Evolutionary conservation across 2,888 invertebrate species (phyloP), one percentile per base, ranked within the genome.

Genomic region (Eupithecia subfuscata): DNA sequence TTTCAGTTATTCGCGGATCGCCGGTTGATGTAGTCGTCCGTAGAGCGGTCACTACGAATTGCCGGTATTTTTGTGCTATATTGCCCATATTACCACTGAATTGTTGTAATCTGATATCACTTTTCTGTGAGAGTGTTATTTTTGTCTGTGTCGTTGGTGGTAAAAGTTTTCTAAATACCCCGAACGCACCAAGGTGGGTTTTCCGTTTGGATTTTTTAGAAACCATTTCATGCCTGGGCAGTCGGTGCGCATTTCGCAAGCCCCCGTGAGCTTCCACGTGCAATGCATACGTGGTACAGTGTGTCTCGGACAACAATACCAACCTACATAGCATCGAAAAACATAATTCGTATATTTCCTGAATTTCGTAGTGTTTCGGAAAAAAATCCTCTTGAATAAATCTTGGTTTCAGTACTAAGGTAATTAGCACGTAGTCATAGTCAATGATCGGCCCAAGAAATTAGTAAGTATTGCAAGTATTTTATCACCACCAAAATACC

Each of bases 21-120:
- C 91, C 91, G 93, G 92, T 86, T 74, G 70, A 82, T 71, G 90
- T 91, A 90, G 93, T 93, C 89, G 93, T 88, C 89, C 90, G 83
- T 84, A 82, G 86, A 88, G 85, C 85, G 82, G 90, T 91, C 90
- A 92, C 92, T 94, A 90, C 91, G 82, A 79, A 75, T 82, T 85
- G 84, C 92, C 94, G 94, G 92, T 90, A 79, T 88, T 88, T 90
- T 83, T 88, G 91, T 91, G 90, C 87, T 79, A 75, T 78, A 74
- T 84, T 87, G 78, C 69, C 80, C 79, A 76, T 75, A 80, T 84
- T 81, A 82, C 80, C 80, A 69, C 82, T 82, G 81, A 85, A 81
- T 76, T 87, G 78, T 84, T 87, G 85, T 86, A 85, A 76, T 86
- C 86, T 85, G 79, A 83, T 83, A 85, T 83, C 84, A 85, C 82